phyloP scores from a whole-genome alignment of 2,797 vertebrate genomes.

The Darevskia mixta region DNA sequence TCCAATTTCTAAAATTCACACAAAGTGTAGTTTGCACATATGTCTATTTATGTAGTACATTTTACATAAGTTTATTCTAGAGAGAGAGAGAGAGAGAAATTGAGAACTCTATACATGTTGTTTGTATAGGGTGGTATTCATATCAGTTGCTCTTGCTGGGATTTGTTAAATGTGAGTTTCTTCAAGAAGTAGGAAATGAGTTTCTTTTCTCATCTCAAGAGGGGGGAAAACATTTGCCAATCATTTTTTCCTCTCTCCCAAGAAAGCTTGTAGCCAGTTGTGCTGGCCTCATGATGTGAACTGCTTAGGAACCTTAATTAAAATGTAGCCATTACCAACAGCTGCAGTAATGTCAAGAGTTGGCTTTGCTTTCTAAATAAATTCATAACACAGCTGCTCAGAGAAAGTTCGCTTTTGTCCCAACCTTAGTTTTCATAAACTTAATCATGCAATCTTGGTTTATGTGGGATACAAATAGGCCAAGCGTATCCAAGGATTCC shows the following conservation, averaged over 20 bases:
- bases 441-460: slow-evolving; percentile 20
- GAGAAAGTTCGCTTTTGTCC: background rate
- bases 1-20: background rate
- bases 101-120: background rate
- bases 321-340: background rate
- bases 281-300: background rate
- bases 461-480: background rate
- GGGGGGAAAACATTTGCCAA: background rate
- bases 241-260: background rate
- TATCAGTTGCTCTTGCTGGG: background rate
- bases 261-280: background rate
- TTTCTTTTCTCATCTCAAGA: background rate
- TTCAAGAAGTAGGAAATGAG: background rate
- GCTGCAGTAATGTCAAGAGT: background rate
- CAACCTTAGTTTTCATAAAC: slow-evolving; percentile 17
- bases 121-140: background rate
- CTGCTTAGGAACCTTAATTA: background rate
- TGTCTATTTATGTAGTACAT: background rate
- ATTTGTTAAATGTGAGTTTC: background rate
- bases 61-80: background rate
- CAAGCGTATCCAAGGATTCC: background rate
- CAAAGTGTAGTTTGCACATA: background rate
- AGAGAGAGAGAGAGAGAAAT: background rate
- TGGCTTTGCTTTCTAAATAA: slow-evolving; percentile 17
- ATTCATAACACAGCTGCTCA: background rate